These are phyloP conservation scores for Aphelocoma californica DNA, from an alignment of 2,797 vertebrate species.

Conservation along the genomic window DNA sequence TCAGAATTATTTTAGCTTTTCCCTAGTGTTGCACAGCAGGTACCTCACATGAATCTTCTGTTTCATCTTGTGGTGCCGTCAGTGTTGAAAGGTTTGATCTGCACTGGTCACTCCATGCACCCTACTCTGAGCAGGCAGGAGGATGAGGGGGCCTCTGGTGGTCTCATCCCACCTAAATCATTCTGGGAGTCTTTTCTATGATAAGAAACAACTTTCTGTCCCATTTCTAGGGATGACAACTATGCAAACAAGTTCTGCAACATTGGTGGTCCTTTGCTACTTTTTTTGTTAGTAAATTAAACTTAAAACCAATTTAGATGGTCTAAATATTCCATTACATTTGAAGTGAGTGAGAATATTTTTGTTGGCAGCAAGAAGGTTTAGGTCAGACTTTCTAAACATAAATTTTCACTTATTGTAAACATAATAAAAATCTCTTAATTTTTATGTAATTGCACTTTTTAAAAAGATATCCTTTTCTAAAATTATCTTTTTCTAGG, in stretches of 20 bases:
- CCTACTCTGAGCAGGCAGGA: background rate
- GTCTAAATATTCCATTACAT: background rate
- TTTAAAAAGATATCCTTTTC: background rate
- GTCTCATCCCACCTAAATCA: background rate
- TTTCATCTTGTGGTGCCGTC: background rate
- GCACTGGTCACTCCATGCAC: fast-evolving
- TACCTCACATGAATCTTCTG: background rate
- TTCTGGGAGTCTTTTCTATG: background rate
- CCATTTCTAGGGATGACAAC: background rate
- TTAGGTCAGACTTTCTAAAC: background rate
- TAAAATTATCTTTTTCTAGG: background rate
- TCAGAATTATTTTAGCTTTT: background rate
- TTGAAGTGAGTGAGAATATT: background rate
- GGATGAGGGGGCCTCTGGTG: background rate
- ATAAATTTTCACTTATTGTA: background rate
- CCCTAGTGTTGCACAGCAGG: background rate
- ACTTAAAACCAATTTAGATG: background rate
- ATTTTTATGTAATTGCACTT: background rate
- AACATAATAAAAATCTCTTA: background rate
- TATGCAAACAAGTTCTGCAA: background rate
- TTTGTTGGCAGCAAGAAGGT: background rate
- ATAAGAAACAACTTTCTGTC: background rate
- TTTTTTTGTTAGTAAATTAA: background rate
- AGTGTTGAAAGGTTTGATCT: background rate
- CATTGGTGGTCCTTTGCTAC: background rate